Evolutionary conservation across 2,888 invertebrate genomes (phyloP), one percentile per base, ranked within the genome.

Genomic region (Drosophila niveifrons): DNA sequence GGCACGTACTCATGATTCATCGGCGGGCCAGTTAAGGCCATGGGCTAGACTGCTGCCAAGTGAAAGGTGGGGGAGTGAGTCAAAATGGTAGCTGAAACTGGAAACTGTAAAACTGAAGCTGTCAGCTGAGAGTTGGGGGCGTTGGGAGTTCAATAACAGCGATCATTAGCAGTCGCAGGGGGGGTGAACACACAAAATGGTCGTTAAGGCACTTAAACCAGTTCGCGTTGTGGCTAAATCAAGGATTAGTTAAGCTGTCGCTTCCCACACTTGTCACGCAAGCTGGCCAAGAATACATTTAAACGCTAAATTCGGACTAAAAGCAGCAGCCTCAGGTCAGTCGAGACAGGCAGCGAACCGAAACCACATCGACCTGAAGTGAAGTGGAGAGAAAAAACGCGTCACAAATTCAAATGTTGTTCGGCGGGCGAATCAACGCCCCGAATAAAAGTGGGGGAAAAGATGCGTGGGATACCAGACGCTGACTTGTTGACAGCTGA

Each of bases 401-500:
- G 17, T 18, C 55, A 13, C n/a, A 57, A 64, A 73, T 75, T 70
- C 64, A 70, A 71, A 73, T 72, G 51, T 29, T 72, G 51, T 29
- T 58, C 44, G 7, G 68, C 47, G 29, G 10, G 15, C 3, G 39
- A 8, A 15, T 13, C 13, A 15, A 15, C 39, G 39, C 15, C 39
- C 39, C 13, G 47, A 46, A 10, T 64, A 18, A 52, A 7, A 18
- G 28, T n/a, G n/a, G 34, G 39, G 11, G 2, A 13, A 51, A 50
- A 52, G 56, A 39, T 52, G 63, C 51, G 51, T 62, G 62, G 72
- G 64, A 56, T 66, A 71, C 56, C 88, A 80, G 86, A 82, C 83
- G 69, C 52, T 81, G 84, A 75, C 87, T 83, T 75, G 83, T 89
- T 88, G 83, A 88, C 89, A 88, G 87, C 79, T 81, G 84, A 88